Evolutionary conservation across 2,797 vertebrate genomes (phyloP).

Genomic region (Alauda arvensis): DNA sequence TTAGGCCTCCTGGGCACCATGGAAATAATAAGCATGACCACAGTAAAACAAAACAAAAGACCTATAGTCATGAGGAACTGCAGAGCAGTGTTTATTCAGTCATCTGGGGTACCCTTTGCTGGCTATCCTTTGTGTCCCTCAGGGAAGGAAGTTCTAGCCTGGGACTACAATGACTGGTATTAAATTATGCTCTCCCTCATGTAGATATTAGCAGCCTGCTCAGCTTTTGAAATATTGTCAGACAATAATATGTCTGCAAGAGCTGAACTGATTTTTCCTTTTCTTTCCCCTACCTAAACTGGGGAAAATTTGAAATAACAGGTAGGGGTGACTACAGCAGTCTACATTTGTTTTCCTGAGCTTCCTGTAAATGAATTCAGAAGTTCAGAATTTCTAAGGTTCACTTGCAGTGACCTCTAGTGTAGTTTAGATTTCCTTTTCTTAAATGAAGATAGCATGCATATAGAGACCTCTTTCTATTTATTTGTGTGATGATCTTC

Average conservation of each 20-base stretch:
- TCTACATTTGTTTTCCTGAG: neutral
- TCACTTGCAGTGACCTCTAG: neutral
- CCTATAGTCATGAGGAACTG: neutral
- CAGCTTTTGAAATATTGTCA: neutral
- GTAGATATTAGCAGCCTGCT: neutral
- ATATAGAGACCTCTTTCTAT: neutral
- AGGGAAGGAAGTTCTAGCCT: neutral
- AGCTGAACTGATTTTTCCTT: neutral
- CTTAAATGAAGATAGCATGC: neutral
- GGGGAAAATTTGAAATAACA: neutral
- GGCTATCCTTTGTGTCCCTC: neutral
- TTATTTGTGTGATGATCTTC: neutral
- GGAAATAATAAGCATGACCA: neutral
- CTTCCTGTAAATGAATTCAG: neutral
- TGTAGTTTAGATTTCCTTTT: neutral
- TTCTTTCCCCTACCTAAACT: neutral
- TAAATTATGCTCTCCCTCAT: neutral
- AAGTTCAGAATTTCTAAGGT: neutral
- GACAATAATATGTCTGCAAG: neutral
- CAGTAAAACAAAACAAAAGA: neutral
- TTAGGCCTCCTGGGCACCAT: neutral
- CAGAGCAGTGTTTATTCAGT: neutral
- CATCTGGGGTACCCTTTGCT: neutral
- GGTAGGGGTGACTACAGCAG: neutral
- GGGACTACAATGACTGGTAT: neutral